A percentile compares a stretch with the other conserved stretches of the same genome.
Evolutionary conservation across 2,113 vertebrate genomes (phyloP).

Genomic region (Nibea coibor): DNA sequence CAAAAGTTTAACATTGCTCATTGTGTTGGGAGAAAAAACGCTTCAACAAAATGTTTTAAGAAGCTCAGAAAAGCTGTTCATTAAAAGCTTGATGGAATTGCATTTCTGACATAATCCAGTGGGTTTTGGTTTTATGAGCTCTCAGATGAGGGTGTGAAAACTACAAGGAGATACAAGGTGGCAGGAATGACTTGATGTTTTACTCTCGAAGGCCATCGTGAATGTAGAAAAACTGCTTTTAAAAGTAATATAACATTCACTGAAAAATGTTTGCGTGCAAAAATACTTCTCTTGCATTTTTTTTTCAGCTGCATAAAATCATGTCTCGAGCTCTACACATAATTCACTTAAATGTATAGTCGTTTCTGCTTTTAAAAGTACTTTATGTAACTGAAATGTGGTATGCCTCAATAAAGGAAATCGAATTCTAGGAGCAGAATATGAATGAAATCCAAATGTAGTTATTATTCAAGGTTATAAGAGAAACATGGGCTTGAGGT

Average conservation of each 20-base stretch:
- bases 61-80: not conserved
- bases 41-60: not conserved
- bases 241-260: not conserved
- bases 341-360: not conserved
- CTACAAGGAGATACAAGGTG: not conserved
- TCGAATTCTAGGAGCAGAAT: not conserved
- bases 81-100: conserved; percentile 26
- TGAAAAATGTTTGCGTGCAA: not conserved
- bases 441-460: not conserved
- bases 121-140: conserved; percentile 17
- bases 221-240: not conserved
- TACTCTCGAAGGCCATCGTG: not conserved
- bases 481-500: not conserved
- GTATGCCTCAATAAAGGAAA: not conserved
- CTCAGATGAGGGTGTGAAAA: conserved; percentile 10
- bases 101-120: conserved; percentile 10
- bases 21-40: not conserved
- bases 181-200: not conserved
- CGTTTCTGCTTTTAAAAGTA: not conserved
- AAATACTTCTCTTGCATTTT: not conserved
- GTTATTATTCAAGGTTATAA: not conserved
- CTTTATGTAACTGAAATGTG: not conserved
- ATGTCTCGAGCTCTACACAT: not conserved
- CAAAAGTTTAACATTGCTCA: not conserved
- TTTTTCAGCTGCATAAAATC: not conserved